Base-by-base conservation (phyloP, 1,140 invertebrate species). In the Pemphigus obesinymphae region DNA sequence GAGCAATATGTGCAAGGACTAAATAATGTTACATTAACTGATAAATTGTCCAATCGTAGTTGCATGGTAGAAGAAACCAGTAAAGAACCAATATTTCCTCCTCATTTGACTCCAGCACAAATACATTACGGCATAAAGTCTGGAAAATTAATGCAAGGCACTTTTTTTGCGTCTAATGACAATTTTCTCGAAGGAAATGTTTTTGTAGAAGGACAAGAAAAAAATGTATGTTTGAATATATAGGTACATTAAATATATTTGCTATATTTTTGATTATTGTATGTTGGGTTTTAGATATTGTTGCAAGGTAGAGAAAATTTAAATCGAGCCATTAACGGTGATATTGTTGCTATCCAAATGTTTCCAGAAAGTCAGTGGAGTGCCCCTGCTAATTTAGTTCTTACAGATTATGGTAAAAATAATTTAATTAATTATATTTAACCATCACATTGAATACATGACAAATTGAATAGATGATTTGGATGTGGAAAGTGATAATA, bases 111-210 rank as follows among this genome's bases (percentile, higher is more conserved):
- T 8, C 90, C 93, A 20, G 88, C 89, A 2, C 91, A 95, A 85
- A 88, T 95, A 43, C 93, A 97, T 82, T 88, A 90, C 15, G 95
- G 95, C 1, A 91, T 99, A 50, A 93, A 94, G 86, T 89, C 88
- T 84, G 95, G 94, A 20, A 91, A 90, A 85, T 88, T 94, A 40
- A 85, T 93, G 34, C 96, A 98, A 87, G 97, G 97, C 17, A 90
- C 92, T 2, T 97, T 96, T 87, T 89, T 91, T 82, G 92, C 93
- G 6, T 95, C 93, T 3, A 89, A 94, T 83, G 95, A 97, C 85
- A 99, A 99, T 88, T 99, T 95, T 86, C 88, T 98, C 2, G 97
- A 99, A 89, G 97, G 95, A n/a, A 93, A 89, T 85, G 95, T 97
- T 13, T 93, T 91, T 86, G 91, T 97, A 1, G 93, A 94, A 85